phyloP scores from a whole-genome alignment of 2,113 vertebrate species.

The Psophia crepitans region DNA sequence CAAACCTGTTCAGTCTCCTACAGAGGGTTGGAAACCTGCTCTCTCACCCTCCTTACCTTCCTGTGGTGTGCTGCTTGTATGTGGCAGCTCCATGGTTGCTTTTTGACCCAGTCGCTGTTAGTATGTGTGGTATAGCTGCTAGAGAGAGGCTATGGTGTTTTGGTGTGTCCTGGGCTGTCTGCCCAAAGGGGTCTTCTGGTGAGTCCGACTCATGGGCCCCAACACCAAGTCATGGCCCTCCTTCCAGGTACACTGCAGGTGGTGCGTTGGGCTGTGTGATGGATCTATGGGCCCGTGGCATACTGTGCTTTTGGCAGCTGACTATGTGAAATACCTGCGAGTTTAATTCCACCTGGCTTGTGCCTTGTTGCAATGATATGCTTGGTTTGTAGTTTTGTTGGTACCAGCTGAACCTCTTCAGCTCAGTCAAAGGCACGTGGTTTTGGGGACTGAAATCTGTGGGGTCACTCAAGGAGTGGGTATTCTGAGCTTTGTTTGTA shows the following conservation, averaged over 20 bases:
- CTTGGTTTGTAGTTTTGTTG: neutral
- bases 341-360: neutral
- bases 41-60: neutral
- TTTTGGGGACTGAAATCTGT: neutral
- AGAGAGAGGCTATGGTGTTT: neutral
- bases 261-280: accelerated
- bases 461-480: neutral
- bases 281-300: neutral
- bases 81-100: neutral
- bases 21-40: neutral
- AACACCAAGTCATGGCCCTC: accelerated
- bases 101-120: neutral
- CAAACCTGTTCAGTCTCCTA: neutral
- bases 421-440: neutral
- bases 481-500: neutral
- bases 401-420: neutral
- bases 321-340: neutral
- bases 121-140: neutral
- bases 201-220: accelerated
- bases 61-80: accelerated
- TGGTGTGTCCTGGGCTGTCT: neutral
- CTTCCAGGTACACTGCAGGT: accelerated
- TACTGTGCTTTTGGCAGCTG: neutral
- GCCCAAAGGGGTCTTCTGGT: neutral
- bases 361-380: neutral